Conservation (phyloP, 1,140 invertebrate genomes). For the Drosophila baimaii region DNA sequence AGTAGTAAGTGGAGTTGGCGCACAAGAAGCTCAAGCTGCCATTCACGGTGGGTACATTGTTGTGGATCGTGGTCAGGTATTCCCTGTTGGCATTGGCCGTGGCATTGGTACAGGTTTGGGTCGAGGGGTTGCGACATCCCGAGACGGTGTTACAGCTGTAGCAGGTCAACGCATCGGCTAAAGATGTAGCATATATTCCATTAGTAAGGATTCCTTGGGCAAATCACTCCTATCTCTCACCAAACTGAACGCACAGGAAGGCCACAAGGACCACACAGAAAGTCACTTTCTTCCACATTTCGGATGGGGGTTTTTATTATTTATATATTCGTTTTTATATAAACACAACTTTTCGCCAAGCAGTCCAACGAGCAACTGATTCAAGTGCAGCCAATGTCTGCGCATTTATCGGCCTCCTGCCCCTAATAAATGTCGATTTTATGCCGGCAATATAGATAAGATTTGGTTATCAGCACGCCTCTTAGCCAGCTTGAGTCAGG, state of each 20-base stretch:
- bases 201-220: constrained; percentile 1
- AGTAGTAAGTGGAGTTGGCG: constrained; percentile 39
- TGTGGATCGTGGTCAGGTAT: constrained; percentile 20
- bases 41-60: constrained; percentile 15
- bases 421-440: constrained; percentile 21
- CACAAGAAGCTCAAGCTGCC: constrained; percentile 36
- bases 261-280: constrained; percentile 47
- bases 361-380: constrained; percentile 20
- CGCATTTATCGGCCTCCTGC: constrained; percentile 2
- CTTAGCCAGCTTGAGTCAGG: constrained; percentile 34
- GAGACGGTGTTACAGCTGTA: constrained; percentile 34
- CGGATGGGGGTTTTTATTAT: background rate
- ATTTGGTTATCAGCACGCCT: constrained; percentile 15
- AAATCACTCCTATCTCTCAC: constrained; percentile 17
- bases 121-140: constrained; percentile 30
- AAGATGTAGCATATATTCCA: background rate
- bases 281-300: constrained; percentile 58
- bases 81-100: constrained; percentile 48
- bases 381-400: background rate
- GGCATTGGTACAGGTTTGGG: constrained; percentile 35
- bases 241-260: constrained; percentile 48
- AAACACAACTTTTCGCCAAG: background rate
- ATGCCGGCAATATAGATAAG: constrained; percentile 49
- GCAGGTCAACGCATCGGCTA: constrained; percentile 53
- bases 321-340: background rate